phyloP scores from a whole-genome alignment of 2,113 vertebrate genomes.

The Pardalotus punctatus region DNA sequence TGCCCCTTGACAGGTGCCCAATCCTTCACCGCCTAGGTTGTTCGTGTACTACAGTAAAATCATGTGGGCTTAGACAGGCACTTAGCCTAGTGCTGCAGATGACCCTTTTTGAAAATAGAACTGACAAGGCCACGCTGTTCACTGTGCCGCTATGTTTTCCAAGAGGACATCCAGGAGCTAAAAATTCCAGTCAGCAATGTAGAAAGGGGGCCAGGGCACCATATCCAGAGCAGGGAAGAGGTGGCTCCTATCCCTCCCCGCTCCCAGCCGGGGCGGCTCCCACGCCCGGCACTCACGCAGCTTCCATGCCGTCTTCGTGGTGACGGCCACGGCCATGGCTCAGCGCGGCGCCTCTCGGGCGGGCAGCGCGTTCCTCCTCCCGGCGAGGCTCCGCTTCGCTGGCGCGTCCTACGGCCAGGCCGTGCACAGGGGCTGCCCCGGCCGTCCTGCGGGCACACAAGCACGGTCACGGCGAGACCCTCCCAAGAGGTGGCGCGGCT shows the following conservation, averaged over 20 bases:
- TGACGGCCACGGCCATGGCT: slow-evolving; percentile 82
- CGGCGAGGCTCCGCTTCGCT: neutral
- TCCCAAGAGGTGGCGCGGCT: neutral
- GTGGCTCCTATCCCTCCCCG: neutral
- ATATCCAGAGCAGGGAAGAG: neutral
- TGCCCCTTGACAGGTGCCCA: neutral
- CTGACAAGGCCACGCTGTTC: neutral
- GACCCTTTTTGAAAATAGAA: neutral
- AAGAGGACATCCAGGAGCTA: neutral
- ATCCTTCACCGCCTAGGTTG: neutral
- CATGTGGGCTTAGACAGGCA: too few species aligned
- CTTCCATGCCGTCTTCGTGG: slow-evolving; percentile 91
- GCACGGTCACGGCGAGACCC: neutral
- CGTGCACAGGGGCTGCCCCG: neutral
- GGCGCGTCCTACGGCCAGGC: neutral
- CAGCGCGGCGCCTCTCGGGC: neutral
- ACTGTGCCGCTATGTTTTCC: accelerated
- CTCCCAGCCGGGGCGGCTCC: neutral
- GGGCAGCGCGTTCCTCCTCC: neutral
- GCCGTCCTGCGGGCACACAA: neutral
- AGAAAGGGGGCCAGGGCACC: neutral
- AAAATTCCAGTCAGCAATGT: neutral
- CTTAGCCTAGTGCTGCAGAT: neutral
- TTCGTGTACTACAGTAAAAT: neutral
- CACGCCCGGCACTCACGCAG: slow-evolving; percentile 83